These are phyloP conservation scores for Parauchenoglanis punctatus DNA, from an alignment of 2,797 vertebrate genomes.

Conservation along the genomic window DNA sequence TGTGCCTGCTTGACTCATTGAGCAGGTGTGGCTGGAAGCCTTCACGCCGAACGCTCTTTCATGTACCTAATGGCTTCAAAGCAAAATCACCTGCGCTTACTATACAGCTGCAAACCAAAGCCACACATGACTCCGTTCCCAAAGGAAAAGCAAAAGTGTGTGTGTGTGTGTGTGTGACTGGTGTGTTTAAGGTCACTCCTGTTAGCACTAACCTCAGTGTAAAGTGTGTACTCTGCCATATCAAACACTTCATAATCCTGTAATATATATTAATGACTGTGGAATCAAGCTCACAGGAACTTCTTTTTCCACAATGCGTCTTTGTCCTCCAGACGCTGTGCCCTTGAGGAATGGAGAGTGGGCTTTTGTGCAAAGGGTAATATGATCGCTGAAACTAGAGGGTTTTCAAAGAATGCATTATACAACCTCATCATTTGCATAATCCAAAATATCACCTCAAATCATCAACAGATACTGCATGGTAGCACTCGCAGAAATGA, in stretches of 20 bases:
- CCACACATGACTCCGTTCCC: conserved; percentile 67
- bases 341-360: conserved; percentile 34
- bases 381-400: conserved; percentile 40
- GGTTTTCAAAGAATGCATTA: conserved; percentile 39
- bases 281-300: conserved; percentile 23
- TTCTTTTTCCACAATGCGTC: conserved; percentile 38
- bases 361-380: conserved; percentile 32
- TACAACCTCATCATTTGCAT: conserved; percentile 26
- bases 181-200: conserved; percentile 39
- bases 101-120: conserved; percentile 15
- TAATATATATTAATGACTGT: conserved; percentile 46
- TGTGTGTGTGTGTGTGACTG: conserved; percentile 14
- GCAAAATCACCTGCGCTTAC: conserved; percentile 37
- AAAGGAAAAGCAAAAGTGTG: conserved; percentile 57
- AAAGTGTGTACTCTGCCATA: conserved; percentile 34
- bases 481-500: background rate
- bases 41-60: conserved; percentile 8
- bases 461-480: background rate
- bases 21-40: conserved; percentile 27
- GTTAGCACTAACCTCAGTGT: conserved; percentile 37
- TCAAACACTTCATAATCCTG: conserved; percentile 45
- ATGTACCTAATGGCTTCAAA: conserved; percentile 29
- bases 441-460: conserved; percentile 36
- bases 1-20: conserved; percentile 30
- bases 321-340: conserved; percentile 40